These are phyloP conservation scores for Pimpla rufipes DNA, from an alignment of 2,888 invertebrate species.

Conservation along the genomic window DNA sequence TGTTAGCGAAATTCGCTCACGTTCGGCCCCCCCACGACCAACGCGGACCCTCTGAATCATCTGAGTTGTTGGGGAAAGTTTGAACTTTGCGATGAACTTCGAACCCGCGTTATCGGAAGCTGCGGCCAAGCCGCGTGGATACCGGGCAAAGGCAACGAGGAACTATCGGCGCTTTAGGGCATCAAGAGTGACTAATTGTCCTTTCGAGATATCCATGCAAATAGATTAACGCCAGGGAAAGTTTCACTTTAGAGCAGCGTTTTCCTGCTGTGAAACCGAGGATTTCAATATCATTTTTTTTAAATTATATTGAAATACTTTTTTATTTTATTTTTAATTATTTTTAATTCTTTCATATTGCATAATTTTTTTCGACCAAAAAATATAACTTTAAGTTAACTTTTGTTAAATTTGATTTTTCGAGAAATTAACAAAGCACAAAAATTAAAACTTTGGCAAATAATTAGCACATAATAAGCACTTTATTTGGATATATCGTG, in stretches of 20 bases:
- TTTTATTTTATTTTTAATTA: too few species aligned
- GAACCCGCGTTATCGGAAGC: slow-evolving; percentile 60
- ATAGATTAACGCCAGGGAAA: neutral
- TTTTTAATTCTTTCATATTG: too few species aligned
- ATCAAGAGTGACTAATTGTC: slow-evolving; percentile 55
- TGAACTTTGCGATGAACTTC: slow-evolving; percentile 65
- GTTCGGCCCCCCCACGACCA: slow-evolving; percentile 9
- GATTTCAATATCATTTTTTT: neutral
- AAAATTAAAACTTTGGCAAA: too few species aligned
- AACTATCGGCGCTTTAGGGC: slow-evolving; percentile 30
- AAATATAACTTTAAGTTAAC: too few species aligned
- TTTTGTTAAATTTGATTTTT: too few species aligned
- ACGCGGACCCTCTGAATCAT: slow-evolving; percentile 56
- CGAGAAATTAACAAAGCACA: too few species aligned
- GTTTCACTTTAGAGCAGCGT: neutral
- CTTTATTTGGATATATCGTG: too few species aligned
- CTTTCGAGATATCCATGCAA: slow-evolving; percentile 29
- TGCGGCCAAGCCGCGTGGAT: slow-evolving; percentile 56
- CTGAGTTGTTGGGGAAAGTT: slow-evolving; percentile 65
- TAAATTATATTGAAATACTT: too few species aligned
- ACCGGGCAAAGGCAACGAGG: slow-evolving; percentile 32
- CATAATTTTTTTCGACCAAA: too few species aligned
- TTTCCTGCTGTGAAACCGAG: neutral
- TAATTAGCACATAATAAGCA: too few species aligned
- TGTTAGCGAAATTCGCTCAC: slow-evolving; percentile 53